Evolutionary conservation across 2,888 invertebrate genomes (phyloP).

Genomic region (Adineta ricciae): DNA sequence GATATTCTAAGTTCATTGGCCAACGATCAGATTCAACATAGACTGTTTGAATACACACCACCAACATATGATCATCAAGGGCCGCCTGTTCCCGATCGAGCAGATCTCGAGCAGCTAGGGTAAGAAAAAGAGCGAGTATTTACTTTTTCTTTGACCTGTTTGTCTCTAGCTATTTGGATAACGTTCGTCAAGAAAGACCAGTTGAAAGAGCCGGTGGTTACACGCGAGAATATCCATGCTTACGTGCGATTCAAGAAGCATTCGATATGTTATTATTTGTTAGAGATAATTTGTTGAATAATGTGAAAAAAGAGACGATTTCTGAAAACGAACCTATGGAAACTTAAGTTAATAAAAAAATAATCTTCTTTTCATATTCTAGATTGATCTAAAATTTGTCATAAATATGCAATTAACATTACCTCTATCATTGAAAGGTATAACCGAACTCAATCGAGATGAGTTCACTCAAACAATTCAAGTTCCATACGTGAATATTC

Average conservation of each 20-base stretch:
- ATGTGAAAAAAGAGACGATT: not conserved
- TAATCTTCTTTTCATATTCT: not conserved
- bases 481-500: constrained; percentile 61
- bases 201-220: not conserved
- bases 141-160: too few relatives aligned
- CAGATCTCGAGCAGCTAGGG: not conserved
- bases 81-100: not conserved
- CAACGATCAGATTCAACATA: not conserved
- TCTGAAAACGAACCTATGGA: not conserved
- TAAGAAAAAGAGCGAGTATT: not conserved
- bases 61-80: not conserved
- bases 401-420: constrained; percentile 44
- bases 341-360: not conserved
- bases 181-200: constrained; percentile 4
- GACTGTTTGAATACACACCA: not conserved
- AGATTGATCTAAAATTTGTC: too few relatives aligned
- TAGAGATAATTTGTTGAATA: not conserved
- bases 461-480: constrained; percentile 61
- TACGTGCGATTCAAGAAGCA: not conserved
- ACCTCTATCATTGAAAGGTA: constrained; percentile 64
- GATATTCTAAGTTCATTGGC: not conserved
- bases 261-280: constrained; percentile 10
- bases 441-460: constrained; percentile 62
- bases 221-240: not conserved
- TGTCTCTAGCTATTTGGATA: not conserved